Percentiles rank a stretch among this genome's conserved stretches.
Conservation (phyloP, 1,140 invertebrate species). For the Battus philenor region DNA sequence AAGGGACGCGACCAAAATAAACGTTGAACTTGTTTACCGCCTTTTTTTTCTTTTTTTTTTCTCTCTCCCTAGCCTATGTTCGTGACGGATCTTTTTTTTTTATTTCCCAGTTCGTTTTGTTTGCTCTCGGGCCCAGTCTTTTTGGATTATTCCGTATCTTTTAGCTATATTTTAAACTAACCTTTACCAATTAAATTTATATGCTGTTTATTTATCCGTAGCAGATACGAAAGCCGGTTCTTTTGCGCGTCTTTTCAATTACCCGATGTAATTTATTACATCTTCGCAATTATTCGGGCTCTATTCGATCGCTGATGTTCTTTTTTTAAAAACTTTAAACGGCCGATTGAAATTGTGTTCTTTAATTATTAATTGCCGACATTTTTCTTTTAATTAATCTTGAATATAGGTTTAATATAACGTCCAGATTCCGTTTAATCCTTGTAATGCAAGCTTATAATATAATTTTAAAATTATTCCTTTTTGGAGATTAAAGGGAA, state of each 20-base stretch:
- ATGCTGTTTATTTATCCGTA: conserved; percentile 25
- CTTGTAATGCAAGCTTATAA: too few relatives aligned
- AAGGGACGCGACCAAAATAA: conserved; percentile 69
- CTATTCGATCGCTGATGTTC: not conserved
- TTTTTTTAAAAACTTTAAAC: too few relatives aligned
- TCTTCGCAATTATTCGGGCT: conserved; percentile 7
- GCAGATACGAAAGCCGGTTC: conserved; percentile 1
- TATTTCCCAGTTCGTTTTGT: conserved; percentile 62
- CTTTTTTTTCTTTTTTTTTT: conserved; percentile 69
- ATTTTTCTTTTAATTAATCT: conserved; percentile 3
- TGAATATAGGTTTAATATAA: too few relatives aligned
- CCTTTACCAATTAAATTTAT: conserved; percentile 42
- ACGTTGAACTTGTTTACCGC: conserved; percentile 70
- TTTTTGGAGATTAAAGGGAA: too few relatives aligned
- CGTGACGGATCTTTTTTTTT: conserved; percentile 65
- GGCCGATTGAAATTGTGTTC: not conserved
- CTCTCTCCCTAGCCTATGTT: conserved; percentile 75
- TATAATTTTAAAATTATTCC: too few relatives aligned
- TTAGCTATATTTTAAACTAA: conserved; percentile 65
- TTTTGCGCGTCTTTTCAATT: conserved; percentile 18
- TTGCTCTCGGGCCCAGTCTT: conserved; percentile 46
- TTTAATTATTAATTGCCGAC: conserved; percentile 5
- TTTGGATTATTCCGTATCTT: conserved; percentile 71
- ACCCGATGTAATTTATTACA: not conserved
- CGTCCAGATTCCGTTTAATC: too few relatives aligned